Evolutionary conservation across 2,888 invertebrate genomes (phyloP).

Genomic region (Abrostola tripartita): DNA sequence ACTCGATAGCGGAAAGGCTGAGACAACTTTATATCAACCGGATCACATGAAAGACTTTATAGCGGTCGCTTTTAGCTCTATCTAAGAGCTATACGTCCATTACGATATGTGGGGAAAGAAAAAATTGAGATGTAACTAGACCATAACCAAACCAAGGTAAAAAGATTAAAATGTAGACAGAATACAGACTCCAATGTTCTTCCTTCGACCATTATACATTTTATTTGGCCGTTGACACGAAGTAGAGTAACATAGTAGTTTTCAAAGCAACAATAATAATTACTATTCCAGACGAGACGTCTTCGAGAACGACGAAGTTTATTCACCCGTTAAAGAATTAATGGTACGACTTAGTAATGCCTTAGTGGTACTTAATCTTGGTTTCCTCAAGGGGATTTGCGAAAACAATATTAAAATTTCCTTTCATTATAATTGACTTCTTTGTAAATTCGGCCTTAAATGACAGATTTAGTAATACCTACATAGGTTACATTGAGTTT

Average conservation of each 20-base stretch:
- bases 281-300: constrained; percentile 82
- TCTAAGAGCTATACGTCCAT: constrained; percentile 28
- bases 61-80: constrained; percentile 39
- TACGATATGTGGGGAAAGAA: constrained; percentile 44
- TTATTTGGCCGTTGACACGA: constrained; percentile 64
- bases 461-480: not conserved
- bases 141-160: constrained; percentile 35
- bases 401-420: constrained; percentile 67
- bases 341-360: constrained; percentile 76
- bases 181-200: constrained; percentile 15
- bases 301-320: constrained; percentile 74
- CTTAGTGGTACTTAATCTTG: constrained; percentile 74
- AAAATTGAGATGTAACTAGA: constrained; percentile 36
- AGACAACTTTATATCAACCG: constrained; percentile 55
- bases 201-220: constrained; percentile 36
- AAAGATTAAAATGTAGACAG: constrained; percentile 2
- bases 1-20: constrained; percentile 39
- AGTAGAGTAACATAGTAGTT: constrained; percentile 65
- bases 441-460: constrained; percentile 27
- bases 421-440: constrained; percentile 45
- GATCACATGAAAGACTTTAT: constrained; percentile 50
- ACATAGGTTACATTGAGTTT: not conserved
- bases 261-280: constrained; percentile 75
- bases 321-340: constrained; percentile 83
- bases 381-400: constrained; percentile 66